phyloP scores from a whole-genome alignment of 2,113 vertebrate species.

The Trichechus manatus region DNA sequence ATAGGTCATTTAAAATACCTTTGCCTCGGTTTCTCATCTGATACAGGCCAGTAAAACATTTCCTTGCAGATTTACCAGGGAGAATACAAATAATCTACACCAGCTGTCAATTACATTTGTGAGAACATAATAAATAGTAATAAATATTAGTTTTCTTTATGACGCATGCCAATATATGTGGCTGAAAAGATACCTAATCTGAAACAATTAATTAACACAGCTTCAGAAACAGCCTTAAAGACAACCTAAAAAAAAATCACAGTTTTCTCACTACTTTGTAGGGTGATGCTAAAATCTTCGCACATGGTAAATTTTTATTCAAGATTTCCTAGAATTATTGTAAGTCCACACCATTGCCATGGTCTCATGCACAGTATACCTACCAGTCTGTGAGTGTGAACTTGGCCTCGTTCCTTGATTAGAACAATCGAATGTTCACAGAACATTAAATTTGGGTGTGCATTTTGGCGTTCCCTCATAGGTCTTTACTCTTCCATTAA shows the following conservation, averaged over 20 bases:
- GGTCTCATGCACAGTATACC: not conserved
- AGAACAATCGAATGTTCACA: not conserved
- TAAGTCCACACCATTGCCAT: not conserved
- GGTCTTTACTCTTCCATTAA: not conserved
- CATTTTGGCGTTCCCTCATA: not conserved
- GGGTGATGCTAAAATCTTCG: not conserved
- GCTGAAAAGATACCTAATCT: not conserved
- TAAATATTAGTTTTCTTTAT: constrained; percentile 3
- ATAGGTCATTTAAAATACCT: not conserved
- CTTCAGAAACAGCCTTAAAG: not conserved
- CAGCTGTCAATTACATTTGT: not conserved
- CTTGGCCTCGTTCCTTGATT: not conserved
- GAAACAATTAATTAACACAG: not conserved
- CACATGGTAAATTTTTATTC: not conserved
- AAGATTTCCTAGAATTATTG: not conserved
- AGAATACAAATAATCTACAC: not conserved
- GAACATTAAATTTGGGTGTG: not conserved
- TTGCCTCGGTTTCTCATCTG: not conserved
- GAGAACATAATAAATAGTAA: not conserved
- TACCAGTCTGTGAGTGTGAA: not conserved
- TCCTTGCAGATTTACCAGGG: not conserved
- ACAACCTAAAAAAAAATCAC: not conserved
- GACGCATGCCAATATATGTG: not conserved
- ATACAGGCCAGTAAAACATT: not conserved
- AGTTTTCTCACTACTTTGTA: not conserved